These are phyloP conservation scores for Torymus aiolomorphi DNA, from an alignment of 2,888 invertebrate genomes.

Conservation along the genomic window DNA sequence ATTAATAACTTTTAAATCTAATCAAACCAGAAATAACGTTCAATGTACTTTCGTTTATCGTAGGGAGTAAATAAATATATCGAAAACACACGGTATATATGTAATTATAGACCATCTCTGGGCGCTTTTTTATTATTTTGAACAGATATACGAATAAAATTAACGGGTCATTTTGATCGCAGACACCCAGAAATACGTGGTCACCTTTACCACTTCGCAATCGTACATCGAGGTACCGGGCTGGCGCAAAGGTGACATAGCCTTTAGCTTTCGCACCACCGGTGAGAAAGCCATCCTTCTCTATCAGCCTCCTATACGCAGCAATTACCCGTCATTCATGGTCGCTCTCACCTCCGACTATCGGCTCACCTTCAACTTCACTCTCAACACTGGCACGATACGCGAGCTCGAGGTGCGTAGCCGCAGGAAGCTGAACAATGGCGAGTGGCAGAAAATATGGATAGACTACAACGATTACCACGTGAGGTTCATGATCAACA, in stretches of 20 bases:
- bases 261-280: conserved; percentile 94
- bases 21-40: too few relatives aligned
- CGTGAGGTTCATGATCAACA: conserved; percentile 94
- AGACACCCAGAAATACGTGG: conserved; percentile 95
- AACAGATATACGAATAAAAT: too few relatives aligned
- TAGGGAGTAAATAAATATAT: too few relatives aligned
- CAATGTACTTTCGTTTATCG: too few relatives aligned
- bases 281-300: conserved; percentile 92
- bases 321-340: conserved; percentile 93
- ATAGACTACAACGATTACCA: conserved; percentile 96
- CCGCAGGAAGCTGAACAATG: conserved; percentile 88
- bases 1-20: too few relatives aligned
- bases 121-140: too few relatives aligned
- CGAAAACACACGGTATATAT: too few relatives aligned
- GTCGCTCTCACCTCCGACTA: conserved; percentile 90
- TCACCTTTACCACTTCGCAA: conserved; percentile 94
- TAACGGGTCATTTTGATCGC: too few relatives aligned
- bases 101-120: too few relatives aligned
- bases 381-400: conserved; percentile 88
- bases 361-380: conserved; percentile 92
- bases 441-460: conserved; percentile 97
- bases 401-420: conserved; percentile 90
- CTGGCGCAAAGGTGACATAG: conserved; percentile 94
- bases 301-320: conserved; percentile 92
- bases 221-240: conserved; percentile 95